These are phyloP conservation scores for Avahi laniger DNA, from an alignment of 2,797 vertebrate species.

Conservation along the genomic window DNA sequence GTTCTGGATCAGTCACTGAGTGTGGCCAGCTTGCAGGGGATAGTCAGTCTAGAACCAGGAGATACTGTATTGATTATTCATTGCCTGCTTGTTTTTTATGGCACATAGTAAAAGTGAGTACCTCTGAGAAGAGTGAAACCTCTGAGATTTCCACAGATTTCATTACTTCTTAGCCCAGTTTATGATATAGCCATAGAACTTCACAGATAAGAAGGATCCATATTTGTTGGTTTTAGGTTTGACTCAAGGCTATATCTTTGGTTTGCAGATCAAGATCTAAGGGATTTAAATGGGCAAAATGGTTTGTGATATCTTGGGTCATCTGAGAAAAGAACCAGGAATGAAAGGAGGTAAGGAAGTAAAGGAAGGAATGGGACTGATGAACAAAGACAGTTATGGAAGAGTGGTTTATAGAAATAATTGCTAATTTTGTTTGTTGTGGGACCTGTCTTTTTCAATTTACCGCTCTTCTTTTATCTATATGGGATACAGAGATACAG, in stretches of 20 bases:
- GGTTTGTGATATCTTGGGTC: not conserved
- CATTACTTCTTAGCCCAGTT: not conserved
- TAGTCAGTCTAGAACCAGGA: not conserved
- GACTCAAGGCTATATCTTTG: not conserved
- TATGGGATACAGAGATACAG: not conserved
- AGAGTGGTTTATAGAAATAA: not conserved
- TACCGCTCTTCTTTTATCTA: not conserved
- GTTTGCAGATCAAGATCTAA: not conserved
- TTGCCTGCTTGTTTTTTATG: not conserved
- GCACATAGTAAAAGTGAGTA: not conserved
- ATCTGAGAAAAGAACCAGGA: not conserved
- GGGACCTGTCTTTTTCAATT: not conserved
- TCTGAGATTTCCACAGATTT: not conserved
- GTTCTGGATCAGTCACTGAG: not conserved
- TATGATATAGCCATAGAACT: not conserved
- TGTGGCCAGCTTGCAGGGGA: not conserved
- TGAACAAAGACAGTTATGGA: not conserved
- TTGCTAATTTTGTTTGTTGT: not conserved
- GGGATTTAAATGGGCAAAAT: slow-evolving; percentile 19
- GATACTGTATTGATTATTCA: not conserved
- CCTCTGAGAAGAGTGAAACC: no score
- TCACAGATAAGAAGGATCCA: not conserved
- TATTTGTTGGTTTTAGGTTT: not conserved
- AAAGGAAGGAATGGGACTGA: not conserved
- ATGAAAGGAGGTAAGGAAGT: not conserved